Percentiles rank a stretch among this genome's conserved stretches.
Conservation (phyloP, 1,140 invertebrate genomes). For the Colletes gigas region DNA sequence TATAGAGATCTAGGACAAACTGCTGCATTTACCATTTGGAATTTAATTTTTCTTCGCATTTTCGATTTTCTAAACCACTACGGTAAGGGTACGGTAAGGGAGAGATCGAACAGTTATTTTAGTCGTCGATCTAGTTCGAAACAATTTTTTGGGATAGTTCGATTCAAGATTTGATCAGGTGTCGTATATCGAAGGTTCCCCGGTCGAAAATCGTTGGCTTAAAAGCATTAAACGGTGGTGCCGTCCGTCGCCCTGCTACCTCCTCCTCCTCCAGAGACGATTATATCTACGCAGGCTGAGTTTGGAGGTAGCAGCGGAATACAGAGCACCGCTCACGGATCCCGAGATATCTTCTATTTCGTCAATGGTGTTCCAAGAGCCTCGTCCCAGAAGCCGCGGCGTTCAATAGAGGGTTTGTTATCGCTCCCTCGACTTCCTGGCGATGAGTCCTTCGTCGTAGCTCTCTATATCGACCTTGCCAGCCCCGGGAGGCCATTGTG, state of each 20-base stretch:
- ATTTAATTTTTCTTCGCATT: too few relatives aligned
- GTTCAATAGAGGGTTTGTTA: slow-evolving; percentile 63
- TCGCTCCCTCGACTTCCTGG: slow-evolving; percentile 43
- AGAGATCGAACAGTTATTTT: too few relatives aligned
- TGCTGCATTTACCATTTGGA: too few relatives aligned
- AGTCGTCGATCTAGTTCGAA: neutral
- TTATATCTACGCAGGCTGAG: slow-evolving; percentile 21
- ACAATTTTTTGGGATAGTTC: too few relatives aligned
- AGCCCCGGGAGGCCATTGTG: slow-evolving; percentile 44
- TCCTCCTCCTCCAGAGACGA: neutral
- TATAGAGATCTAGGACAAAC: too few relatives aligned
- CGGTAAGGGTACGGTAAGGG: too few relatives aligned
- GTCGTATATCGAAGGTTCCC: slow-evolving; percentile 35
- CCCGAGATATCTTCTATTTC: slow-evolving; percentile 58
- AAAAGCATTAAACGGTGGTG: slow-evolving; percentile 56
- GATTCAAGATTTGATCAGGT: neutral
- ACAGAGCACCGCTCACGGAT: slow-evolving; percentile 32
- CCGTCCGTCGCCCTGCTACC: neutral
- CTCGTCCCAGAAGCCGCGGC: slow-evolving; percentile 34
- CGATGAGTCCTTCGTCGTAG: slow-evolving; percentile 40
- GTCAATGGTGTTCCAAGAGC: slow-evolving; percentile 55
- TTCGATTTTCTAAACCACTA: too few relatives aligned
- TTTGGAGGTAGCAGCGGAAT: slow-evolving; percentile 18
- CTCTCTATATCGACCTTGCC: slow-evolving; percentile 40
- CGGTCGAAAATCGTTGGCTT: slow-evolving; percentile 11